Evolutionary conservation across 92 coral and sea anemone genomes (phyloP), one percentile per base, ranked within the genome.

Genomic region (Epizoanthus ramosus): DNA sequence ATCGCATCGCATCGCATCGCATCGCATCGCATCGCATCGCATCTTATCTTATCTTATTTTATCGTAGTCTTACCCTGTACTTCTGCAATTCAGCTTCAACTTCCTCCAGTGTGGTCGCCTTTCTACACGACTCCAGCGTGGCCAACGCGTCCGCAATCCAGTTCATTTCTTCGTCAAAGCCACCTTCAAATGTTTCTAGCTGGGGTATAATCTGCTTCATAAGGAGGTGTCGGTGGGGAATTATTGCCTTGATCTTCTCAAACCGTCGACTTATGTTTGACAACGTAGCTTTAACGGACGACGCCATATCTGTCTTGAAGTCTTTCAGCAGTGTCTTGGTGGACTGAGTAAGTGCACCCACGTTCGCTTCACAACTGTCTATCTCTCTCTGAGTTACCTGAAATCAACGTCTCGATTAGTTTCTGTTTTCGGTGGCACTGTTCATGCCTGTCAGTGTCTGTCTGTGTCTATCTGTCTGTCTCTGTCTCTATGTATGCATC

Each of bases 251-350:
- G 45, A 97, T 92, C 71, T 92, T 97, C 59, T 97, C 99, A 74
- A 94, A 97, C 65, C 99, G 97, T 19, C 99, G 90, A 80, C 91
- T 97, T 23, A 97, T 95, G 80, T 97, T 90, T 28, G 94, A 94
- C 52, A 97, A 84, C 61, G 98, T 97, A 28, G 93, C 99, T 74
- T 97, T 97, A 8, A 97, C 90, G 23, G 99, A 97, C n/a, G 98
- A 94, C 0, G 99, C 93, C 93, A 97, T 97, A 90, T 93, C 98
- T n/a, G 95, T 93, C 73, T 94, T 97, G 85, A 92, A 94, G 77
- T 97, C 99, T 74, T 97, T 92, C 53, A 97, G 86, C 56, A 97
- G 92, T 9, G 87, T 84, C 83, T 94, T 97, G 16, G 98, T 95
- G 67, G 93, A 92, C 24, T 93, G 93, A 86, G 89, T 97, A 6